Evolutionary conservation across 2,888 invertebrate species (phyloP), one percentile per base, ranked within the genome.

Genomic region (Linnaemya vulpina): DNA sequence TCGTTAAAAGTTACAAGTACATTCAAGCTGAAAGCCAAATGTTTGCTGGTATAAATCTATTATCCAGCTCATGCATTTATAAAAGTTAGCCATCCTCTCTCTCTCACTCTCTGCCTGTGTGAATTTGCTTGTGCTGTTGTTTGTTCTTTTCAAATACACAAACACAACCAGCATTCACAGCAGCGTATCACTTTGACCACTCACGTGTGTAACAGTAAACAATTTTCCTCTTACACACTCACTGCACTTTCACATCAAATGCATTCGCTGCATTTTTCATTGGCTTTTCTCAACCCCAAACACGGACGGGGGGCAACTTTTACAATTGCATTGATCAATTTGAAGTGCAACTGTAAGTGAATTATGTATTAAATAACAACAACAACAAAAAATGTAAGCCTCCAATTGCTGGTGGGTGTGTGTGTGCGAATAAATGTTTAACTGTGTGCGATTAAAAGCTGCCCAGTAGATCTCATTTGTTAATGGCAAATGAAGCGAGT

Each of bases 181-280:
- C 70, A 58, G 13, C 43, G 71, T 75, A 85, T 82, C 78, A 85
- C 85, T 85, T 85, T 85, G 85, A 85, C 85, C 78, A 85, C 58
- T 85, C 85, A 85, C 65, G 70, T 85, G 81, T 82, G 70, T 78
- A 78, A 85, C 70, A 77, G 78, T 67, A 85, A 85, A 79, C 85
- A 74, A 85, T 85, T 80, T 68, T 20, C 17, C 62, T 68, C 10
- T 40, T 25, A 17, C 38, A 40, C 49, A 73, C 65, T 60, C 38
- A 75, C 68, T 75, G 63, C 78, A 71, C 68, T 40, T 35, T 38
- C 10, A 22, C 40, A 58, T 30, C 17, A 43, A 25, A 20, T 74
- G 68, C 65, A 80, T 25, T 70, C 22, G 35, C 15, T 55, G 58
- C 55, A 70, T 35, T 65, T 63, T 17, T 15, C 13, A 30, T 35